These are phyloP conservation scores for Hecatera dysodea DNA, from an alignment of 2,888 invertebrate genomes.

Conservation along the genomic window DNA sequence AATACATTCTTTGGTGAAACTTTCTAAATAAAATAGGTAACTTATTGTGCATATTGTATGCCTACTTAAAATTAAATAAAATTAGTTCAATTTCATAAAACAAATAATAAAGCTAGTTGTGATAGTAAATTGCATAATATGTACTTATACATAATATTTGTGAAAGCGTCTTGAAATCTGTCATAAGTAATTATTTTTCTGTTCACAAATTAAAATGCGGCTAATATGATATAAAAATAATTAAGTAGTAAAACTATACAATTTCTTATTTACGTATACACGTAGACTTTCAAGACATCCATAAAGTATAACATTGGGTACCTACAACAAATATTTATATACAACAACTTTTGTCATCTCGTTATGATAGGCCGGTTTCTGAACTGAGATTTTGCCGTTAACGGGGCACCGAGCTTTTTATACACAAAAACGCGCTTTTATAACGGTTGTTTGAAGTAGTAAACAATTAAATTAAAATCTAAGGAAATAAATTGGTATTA, in stretches of 20 bases:
- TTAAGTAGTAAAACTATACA: conserved; percentile 31
- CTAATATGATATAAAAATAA: conserved; percentile 16
- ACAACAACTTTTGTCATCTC: not conserved
- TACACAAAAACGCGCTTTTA: too few relatives aligned
- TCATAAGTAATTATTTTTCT: not conserved
- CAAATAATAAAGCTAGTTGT: not conserved
- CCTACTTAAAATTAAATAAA: not conserved
- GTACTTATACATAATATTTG: too few relatives aligned
- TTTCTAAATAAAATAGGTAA: conserved; percentile 29
- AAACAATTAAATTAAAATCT: too few relatives aligned
- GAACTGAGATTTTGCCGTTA: not conserved
- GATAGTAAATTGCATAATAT: conserved; percentile 10
- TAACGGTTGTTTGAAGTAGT: too few relatives aligned
- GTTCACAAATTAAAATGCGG: conserved; percentile 18
- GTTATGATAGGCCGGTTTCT: not conserved
- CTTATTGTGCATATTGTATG: conserved; percentile 14
- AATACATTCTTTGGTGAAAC: conserved; percentile 60
- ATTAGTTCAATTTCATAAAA: not conserved
- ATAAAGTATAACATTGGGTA: conserved; percentile 1
- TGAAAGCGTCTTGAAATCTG: not conserved
- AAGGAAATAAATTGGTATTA: too few relatives aligned
- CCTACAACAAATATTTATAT: not conserved
- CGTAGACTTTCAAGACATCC: too few relatives aligned
- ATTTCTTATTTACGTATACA: not conserved
- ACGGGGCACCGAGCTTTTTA: too few relatives aligned